Evolutionary conservation across 2,797 vertebrate genomes (phyloP), one percentile per base, ranked within the genome.

Genomic region (Myotis vivesi): DNA sequence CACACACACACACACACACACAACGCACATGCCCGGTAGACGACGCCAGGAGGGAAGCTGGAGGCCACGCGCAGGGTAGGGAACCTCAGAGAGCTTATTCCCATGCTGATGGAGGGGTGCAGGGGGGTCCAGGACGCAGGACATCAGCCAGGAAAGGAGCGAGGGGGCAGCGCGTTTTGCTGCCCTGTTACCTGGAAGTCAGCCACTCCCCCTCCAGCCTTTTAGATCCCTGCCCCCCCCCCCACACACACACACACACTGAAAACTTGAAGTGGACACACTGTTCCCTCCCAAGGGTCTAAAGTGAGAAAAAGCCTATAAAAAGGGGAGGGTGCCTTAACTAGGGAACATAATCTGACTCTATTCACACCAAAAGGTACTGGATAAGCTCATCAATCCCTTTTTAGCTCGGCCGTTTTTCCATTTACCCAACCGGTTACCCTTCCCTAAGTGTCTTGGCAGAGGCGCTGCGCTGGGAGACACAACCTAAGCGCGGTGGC

Each of bases 291-390:
- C 38, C 41, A 57, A 55, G 36, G 69, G 30, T 83, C 84, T 92
- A 59, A 92, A 87, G 81, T 64, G 38, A 96, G 73, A 94, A 82
- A 89, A 55, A 28, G 16, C n/a, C 51, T 69, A 36, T 87, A 22
- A 57, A 83, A 66, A 28, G 3, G 59, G 76, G 30, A 30, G 11
- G 17, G 20, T 0, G 12, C 8, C 69, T 71, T 38, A 46, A 38
- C 53, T 25, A 25, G 71, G 66, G 76, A 88, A 71, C 23, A 96
- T 13, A 79, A 81, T 87, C 89, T 53, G 41, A 89, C 83, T 82
- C 93, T 22, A 8, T n/a, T 94, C 51, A 82, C 59, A 92, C 68
- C 69, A 44, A 57, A 71, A 87, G 76, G 30, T 22, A 81, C 28
- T 83, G 59, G 22, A 10, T 41, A 84, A 94, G 11, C 46, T 41